Evolutionary conservation across 2,113 vertebrate species (phyloP).

Genomic region (Tringa solitaria): DNA sequence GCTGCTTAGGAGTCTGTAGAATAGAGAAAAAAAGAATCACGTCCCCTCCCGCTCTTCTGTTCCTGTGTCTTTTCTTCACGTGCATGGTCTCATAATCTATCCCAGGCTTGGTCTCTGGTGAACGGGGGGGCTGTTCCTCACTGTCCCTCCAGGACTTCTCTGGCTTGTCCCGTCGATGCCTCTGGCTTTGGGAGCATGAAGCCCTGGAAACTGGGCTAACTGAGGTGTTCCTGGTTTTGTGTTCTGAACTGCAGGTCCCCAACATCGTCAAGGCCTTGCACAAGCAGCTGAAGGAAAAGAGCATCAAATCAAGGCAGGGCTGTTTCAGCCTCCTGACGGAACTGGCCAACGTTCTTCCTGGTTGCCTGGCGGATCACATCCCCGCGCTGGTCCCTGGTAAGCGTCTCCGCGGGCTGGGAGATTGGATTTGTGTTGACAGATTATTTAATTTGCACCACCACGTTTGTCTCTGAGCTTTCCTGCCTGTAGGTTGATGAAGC

Average conservation of each 20-base stretch:
- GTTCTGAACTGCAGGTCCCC: slow-evolving; percentile 78
- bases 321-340: slow-evolving; percentile 89
- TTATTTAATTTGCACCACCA: not conserved
- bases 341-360: slow-evolving; percentile 81
- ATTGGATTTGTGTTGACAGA: not conserved
- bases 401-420: not conserved
- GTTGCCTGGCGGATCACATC: slow-evolving; percentile 85
- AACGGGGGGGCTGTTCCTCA: rapidly evolving
- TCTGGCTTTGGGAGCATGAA: not conserved
- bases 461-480: not conserved
- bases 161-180: not conserved
- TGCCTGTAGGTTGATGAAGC: not conserved
- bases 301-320: slow-evolving; percentile 85
- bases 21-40: not conserved
- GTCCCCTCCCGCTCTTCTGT: not conserved
- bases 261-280: slow-evolving; percentile 87
- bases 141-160: not conserved
- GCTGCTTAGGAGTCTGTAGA: not conserved
- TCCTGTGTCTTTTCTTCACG: no score
- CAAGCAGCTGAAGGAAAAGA: slow-evolving; percentile 89
- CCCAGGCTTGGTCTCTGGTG: not conserved
- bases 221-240: not conserved
- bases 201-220: not conserved
- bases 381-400: slow-evolving; percentile 87
- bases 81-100: not conserved